Base-by-base conservation (phyloP, 37 sponge, comb jelly and placozoan genomes). In the Theonella swinhoei region DNA sequence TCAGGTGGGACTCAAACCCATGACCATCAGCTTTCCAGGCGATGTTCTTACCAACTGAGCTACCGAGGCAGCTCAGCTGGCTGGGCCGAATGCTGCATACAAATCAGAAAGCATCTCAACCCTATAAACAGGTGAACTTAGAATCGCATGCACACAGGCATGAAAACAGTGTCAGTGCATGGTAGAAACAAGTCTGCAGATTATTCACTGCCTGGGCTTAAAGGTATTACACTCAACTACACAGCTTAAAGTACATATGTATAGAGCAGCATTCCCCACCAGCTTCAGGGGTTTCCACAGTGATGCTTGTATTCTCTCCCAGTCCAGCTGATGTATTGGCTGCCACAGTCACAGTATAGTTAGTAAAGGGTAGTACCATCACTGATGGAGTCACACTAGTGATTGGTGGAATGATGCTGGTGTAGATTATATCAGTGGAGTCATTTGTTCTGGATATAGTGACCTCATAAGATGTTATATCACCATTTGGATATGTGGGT, bases 401-500 rank as follows among this genome's bases (percentile, higher is more conserved):
- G 54, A 17, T 14, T 47, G 54, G 7, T 7, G 14, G 11, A 17
- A 14, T 14, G 14, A 17, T 14, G 54, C 14, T 47, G 54, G 11
- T 47, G 14, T 47, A 47, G 54, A 47, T 14, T 47, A 47, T 47
- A 14, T 47, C 54, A 47, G 11, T 47, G 14, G 14, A 14, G 54
- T 47, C 54, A 47, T 68, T 34, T 17, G 54, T 47, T 47, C 14
- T 33, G 30, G 2, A 5, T 1, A 85, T 24, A 30, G 73, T 70
- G 72, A 78, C 19, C 19, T 24, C 20, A 32, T 85, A 85, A 47
- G 54, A 7, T 36, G 70, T 72, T 20, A 85, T 64, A n/a, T 62
- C 41, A 0, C 86, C 86, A 72, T 85, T 85, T 11, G 79, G 79
- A 33, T 26, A 38, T 2, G 28, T 24, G 14, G 86, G 79, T 23